A percentile compares a stretch with the other conserved stretches of the same genome.
phyloP scores from a whole-genome alignment of 2,113 vertebrate species.

The Pituophis catenifer region DNA sequence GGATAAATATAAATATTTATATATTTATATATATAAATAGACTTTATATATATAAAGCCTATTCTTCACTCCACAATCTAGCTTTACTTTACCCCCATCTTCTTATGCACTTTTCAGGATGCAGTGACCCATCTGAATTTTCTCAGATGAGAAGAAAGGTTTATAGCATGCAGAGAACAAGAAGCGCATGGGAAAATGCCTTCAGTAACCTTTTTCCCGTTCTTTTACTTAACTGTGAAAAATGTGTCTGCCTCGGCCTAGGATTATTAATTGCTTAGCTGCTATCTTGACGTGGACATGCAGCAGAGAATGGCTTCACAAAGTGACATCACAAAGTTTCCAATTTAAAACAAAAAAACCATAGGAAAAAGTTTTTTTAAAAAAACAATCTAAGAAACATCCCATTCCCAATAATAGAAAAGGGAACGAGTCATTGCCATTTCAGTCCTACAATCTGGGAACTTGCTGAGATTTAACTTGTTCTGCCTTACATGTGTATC shows the following conservation, averaged over 20 bases:
- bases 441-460: slow-evolving; percentile 30
- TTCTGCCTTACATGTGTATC: slow-evolving; percentile 31
- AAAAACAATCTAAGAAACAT: not conserved
- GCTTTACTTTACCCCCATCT: slow-evolving; percentile 40
- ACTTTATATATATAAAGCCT: slow-evolving; percentile 8
- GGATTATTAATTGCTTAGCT: slow-evolving; percentile 40
- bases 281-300: slow-evolving; percentile 11
- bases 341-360: slow-evolving; percentile 3
- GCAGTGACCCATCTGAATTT: slow-evolving; percentile 65
- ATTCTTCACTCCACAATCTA: slow-evolving; percentile 37
- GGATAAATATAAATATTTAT: too few relatives aligned
- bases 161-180: slow-evolving; percentile 67
- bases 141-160: slow-evolving; percentile 65
- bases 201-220: slow-evolving; percentile 65
- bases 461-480: slow-evolving; percentile 40
- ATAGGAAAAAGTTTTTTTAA: slow-evolving; percentile 30
- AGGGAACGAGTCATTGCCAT: not conserved
- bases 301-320: slow-evolving; percentile 22
- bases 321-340: slow-evolving; percentile 30
- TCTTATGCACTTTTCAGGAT: slow-evolving; percentile 59
- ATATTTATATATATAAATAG: too few relatives aligned
- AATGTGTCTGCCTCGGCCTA: slow-evolving; percentile 28
- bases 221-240: slow-evolving; percentile 59
- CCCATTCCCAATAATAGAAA: slow-evolving; percentile 30
- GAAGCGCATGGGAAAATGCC: slow-evolving; percentile 78